Evolutionary conservation across 2,113 vertebrate genomes (phyloP).

Genomic region (Psittacula cyanocephala): DNA sequence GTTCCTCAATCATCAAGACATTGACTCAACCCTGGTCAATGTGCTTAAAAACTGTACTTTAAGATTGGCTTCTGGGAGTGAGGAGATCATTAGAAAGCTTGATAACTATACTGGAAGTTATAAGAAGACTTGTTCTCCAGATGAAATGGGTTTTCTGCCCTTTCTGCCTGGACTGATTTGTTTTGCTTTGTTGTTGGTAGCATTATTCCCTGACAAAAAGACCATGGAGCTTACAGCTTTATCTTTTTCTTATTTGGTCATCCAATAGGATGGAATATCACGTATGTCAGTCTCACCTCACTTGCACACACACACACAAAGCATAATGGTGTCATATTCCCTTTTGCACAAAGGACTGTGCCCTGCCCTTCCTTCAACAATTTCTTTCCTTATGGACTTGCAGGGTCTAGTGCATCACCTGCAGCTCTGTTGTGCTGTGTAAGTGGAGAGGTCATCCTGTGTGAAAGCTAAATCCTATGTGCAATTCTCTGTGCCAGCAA

Average conservation of each 20-base stretch:
- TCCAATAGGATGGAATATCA: background rate
- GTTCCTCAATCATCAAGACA: background rate
- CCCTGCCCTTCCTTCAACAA: background rate
- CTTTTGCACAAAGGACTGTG: background rate
- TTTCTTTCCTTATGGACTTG: background rate
- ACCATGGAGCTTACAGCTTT: background rate
- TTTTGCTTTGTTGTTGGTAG: background rate
- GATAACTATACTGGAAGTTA: background rate
- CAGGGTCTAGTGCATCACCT: background rate
- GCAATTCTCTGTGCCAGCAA: background rate
- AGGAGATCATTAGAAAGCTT: background rate
- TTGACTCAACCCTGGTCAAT: background rate
- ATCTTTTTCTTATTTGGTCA: background rate
- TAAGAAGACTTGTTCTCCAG: background rate
- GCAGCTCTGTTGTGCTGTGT: background rate
- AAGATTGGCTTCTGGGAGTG: background rate
- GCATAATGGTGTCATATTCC: background rate
- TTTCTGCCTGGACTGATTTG: background rate
- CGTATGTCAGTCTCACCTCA: background rate
- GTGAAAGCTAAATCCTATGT: background rate
- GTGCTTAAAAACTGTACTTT: background rate
- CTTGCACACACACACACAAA: rapidly evolving
- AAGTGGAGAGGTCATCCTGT: background rate
- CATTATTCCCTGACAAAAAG: background rate
- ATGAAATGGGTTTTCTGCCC: background rate